Base-by-base conservation (phyloP, 2,113 vertebrate species). In the Equus przewalskii region DNA sequence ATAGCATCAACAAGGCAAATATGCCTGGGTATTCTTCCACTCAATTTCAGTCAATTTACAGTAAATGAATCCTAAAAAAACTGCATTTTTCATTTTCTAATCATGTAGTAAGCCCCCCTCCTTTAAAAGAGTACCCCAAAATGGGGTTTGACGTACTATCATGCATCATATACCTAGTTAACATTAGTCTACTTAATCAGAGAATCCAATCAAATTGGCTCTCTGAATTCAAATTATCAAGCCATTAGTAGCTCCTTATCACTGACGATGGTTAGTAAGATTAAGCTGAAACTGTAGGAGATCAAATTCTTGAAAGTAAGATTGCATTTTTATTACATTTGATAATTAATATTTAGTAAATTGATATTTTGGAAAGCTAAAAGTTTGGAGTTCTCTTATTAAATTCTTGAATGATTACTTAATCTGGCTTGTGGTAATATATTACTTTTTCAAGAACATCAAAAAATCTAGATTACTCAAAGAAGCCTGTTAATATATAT, bases 1-100 rank as follows among this genome's bases (percentile, higher is more conserved):
- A 96, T 26, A 96, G 10, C 64, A 97, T 91, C 22, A 1, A 62
- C 95, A 92, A 92, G 46, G 41, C 54, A 98, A 98, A 95, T 89
- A 84, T 87, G 30, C 5, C 84, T 86, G 22, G 75, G 65, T 94
- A 93, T 95, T 96, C 49, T 89, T 87, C 58, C 41, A 91, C 73
- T 98, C 89, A 96, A 84, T 98, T 98, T 98, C 90, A 96, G 65
- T 87, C 96, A 85, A 90, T 76, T 95, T 98, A 96, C 24, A 95
- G 36, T 96, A 98, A 97, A 96, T 94, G 56, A 98, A 94, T 93
- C 84, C 36, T 80, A 64, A 94, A 96, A 41, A 97, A 76, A 36
- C n/a, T 91, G 26, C 60, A 95, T 92, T 94, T 96, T 94, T 94
- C 96, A 64, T 94, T 98, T 98, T 67, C 80, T 88, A 98, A 94